Evolutionary conservation across 1,140 invertebrate genomes (phyloP), one percentile per base, ranked within the genome.

Genomic region (Hylaeus volcanicus): DNA sequence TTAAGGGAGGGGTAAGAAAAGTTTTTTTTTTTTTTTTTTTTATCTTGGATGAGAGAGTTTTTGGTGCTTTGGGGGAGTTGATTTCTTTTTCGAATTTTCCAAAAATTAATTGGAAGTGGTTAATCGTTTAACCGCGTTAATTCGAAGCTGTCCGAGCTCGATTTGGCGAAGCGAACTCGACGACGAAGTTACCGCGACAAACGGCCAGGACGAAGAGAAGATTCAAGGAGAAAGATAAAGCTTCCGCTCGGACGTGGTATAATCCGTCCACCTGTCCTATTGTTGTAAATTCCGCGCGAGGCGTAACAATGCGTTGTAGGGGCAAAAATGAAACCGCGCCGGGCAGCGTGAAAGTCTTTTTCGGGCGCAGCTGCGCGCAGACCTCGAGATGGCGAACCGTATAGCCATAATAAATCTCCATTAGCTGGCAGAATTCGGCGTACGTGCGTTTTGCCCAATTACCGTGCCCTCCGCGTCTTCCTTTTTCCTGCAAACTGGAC

Each of bases 341-440:
- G 71, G 69, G 69, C 69, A 65, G 77, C 77, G 81, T 80, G 81
- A 83, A 83, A 83, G 81, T 83, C 77, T 70, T 69, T 80, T 82
- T 82, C 74, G 56, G 61, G 15, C 37, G 81, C 81, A 80, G 81
- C 81, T 80, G 81, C 77, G 63, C 11, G 58, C 14, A 5, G 9
- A 41, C 37, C 37, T 26, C 14, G 48, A 60, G 43, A 69, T 3
- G 53, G 11, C 15, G 12, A 15, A 26, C 60, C 64, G 79, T 74
- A 74, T 80, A 78, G 73, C 68, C 75, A 86, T 83, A 87, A 87
- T 87, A 87, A 87, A 87, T 86, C 85, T 86, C 85, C 86, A 87
- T 87, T 86, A 87, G 74, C 82, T 58, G 77, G 74, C 85, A 85
- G 86, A 87, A 86, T 87, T 86, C 86, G 74, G 81, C 71, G 85